Base-by-base conservation (phyloP, 2,888 invertebrate species). In the Chaitophorus viminalis region DNA sequence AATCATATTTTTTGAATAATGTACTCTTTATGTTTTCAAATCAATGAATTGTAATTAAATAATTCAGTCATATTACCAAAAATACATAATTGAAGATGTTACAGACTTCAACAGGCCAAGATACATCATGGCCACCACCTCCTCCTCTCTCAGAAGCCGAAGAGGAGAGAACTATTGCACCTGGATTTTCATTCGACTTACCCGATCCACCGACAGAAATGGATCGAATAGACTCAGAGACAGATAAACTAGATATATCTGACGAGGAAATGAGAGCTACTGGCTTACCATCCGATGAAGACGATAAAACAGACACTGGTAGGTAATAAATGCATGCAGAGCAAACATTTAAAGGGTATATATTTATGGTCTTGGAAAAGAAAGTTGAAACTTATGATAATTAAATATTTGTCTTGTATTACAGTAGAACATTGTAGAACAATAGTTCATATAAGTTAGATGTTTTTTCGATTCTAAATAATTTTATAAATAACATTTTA, bases 151-250 rank as follows among this genome's bases (percentile, higher is more conserved):
- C 72, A 5, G 87, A 81, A 31, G 39, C 74, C 0, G 87, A 87
- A 33, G 86, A 86, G 0, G 86, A 87, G 6, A 74, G 25, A 2
- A 86, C 78, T 1, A 74, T 86, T 33, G 86, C 77, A 5, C 68
- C 68, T 1, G 86, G 54, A 3, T 78, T 72, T 29, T 86, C 86
- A 4, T 86, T 86, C 9, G 86, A 86, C 1, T 60, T 86, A 3
- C 86, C 86, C 0, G 86, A 86, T 4, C 86, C 78, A 14, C 86
- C 86, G 11, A 86, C 72, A 33, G 86, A 86, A 72, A 78, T 86
- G 72, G 78, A 86, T 25, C 72, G 72, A 21, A 36, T 86, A 31
- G 86, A 86, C 29, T 54, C 78, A 3, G 72, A 72, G 14, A 54
- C 70, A 1, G 86, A 86, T 14, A 86, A 72, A 36, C 3, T 78